A percentile compares a stretch with the other conserved stretches of the same genome.
These are phyloP conservation scores for Encarsia formosa DNA, from an alignment of 2,888 invertebrate species.

Conservation along the genomic window DNA sequence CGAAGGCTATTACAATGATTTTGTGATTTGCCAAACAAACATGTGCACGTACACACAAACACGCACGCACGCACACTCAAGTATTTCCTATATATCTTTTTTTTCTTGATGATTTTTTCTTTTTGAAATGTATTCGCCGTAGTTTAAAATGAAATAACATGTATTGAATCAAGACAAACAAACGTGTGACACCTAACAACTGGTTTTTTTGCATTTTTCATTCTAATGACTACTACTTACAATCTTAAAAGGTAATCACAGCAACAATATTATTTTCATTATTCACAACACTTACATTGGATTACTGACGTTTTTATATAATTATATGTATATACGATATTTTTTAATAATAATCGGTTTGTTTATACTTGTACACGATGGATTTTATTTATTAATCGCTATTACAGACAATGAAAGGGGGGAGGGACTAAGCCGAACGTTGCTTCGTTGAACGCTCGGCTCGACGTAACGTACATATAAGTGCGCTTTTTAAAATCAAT, in stretches of 20 bases:
- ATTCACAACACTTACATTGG: conserved; percentile 52
- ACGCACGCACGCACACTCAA: conserved; percentile 10
- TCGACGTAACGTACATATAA: conserved; percentile 2
- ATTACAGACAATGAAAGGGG: conserved; percentile 34
- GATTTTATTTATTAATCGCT: conserved; percentile 36
- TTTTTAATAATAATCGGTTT: conserved; percentile 47
- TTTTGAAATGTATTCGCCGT: conserved; percentile 12
- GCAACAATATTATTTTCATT: conserved; percentile 53
- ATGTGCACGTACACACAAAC: conserved; percentile 12
- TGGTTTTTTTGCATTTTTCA: conserved; percentile 27
- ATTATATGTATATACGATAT: conserved; percentile 21
- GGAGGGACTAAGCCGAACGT: conserved; percentile 1
- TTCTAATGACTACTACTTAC: conserved; percentile 50
- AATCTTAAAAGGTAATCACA: conserved; percentile 51
- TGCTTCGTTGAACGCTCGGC: conserved; percentile 10
- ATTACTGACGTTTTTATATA: conserved; percentile 50
- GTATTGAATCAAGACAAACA: conserved; percentile 50
- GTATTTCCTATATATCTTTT: neutral
- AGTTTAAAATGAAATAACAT: conserved; percentile 50
- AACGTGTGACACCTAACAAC: conserved; percentile 51
- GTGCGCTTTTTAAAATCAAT: conserved; percentile 6
- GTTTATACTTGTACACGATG: conserved; percentile 44
- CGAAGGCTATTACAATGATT: conserved; percentile 24
- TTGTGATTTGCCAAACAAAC: conserved; percentile 10
- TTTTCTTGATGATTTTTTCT: conserved; percentile 5